Conservation (phyloP, 2,797 vertebrate genomes). For the Poecile montanus region DNA sequence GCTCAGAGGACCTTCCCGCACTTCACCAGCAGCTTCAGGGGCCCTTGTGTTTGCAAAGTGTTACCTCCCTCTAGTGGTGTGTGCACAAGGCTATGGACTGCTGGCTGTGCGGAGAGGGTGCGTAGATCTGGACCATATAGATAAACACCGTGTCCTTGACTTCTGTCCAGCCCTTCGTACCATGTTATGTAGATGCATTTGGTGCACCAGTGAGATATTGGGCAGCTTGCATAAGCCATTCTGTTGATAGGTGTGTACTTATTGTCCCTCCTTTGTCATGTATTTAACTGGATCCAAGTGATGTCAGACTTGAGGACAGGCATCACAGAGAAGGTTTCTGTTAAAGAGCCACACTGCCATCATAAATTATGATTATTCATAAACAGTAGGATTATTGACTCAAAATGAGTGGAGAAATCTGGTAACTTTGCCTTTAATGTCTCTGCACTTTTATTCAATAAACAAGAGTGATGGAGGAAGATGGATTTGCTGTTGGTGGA, state of each 20-base stretch:
- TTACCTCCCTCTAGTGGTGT: constrained; percentile 54
- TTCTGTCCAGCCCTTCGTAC: background rate
- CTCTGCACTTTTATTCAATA: background rate
- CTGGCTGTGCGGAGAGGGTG: background rate
- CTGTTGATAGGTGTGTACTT: background rate
- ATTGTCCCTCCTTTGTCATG: background rate
- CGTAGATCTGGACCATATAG: rapidly evolving
- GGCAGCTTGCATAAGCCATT: background rate
- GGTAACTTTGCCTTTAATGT: background rate
- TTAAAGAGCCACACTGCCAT: background rate
- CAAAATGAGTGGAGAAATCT: background rate
- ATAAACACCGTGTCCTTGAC: background rate
- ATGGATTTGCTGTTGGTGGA: background rate
- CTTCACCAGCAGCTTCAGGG: background rate
- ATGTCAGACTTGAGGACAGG: background rate
- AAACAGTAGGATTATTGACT: background rate
- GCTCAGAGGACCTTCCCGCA: background rate
- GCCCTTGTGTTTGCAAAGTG: background rate
- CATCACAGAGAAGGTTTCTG: background rate
- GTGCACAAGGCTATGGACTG: background rate
- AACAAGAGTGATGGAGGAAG: background rate
- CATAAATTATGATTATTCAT: background rate
- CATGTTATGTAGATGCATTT: background rate
- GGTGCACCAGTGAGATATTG: background rate
- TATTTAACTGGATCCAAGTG: rapidly evolving